Evolutionary conservation across 2,113 vertebrate species (phyloP).

Genomic region (Parus major): DNA sequence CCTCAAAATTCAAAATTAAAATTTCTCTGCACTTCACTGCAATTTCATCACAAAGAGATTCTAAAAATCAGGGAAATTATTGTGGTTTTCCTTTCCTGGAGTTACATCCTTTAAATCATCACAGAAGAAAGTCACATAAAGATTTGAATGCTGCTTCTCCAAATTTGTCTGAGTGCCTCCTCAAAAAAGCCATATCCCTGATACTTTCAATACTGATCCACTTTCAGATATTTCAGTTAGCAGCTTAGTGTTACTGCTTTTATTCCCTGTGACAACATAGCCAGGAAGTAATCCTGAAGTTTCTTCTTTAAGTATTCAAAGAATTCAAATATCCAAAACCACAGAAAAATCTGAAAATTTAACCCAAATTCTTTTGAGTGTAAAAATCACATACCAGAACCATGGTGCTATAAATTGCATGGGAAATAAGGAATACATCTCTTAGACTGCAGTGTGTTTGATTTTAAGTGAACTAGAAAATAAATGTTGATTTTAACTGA

Average conservation of each 20-base stretch:
- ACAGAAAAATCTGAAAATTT: not conserved
- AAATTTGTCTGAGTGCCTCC: not conserved
- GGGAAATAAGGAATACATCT: constrained; percentile 57
- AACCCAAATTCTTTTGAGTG: not conserved
- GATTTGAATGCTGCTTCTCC: not conserved
- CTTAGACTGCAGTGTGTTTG: constrained; percentile 52
- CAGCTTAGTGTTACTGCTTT: not conserved
- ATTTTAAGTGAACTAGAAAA: constrained; percentile 70
- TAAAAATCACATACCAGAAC: not conserved
- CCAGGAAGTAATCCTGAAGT: not conserved
- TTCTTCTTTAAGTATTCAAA: not conserved
- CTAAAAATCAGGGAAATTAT: not conserved
- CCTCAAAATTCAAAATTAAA: not conserved
- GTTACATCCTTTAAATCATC: not conserved
- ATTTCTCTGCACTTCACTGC: not conserved
- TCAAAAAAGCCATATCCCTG: not conserved
- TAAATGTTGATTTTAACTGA: constrained; percentile 75
- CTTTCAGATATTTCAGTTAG: constrained; percentile 27
- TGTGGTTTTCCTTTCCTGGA: not conserved
- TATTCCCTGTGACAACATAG: not conserved
- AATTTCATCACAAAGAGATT: not conserved
- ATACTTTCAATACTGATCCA: not conserved
- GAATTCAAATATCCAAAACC: not conserved
- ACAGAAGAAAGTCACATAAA: not conserved
- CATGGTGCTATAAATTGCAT: constrained; percentile 15